These are phyloP conservation scores for Pollenia angustigena DNA, from an alignment of 2,888 invertebrate species.

Conservation along the genomic window DNA sequence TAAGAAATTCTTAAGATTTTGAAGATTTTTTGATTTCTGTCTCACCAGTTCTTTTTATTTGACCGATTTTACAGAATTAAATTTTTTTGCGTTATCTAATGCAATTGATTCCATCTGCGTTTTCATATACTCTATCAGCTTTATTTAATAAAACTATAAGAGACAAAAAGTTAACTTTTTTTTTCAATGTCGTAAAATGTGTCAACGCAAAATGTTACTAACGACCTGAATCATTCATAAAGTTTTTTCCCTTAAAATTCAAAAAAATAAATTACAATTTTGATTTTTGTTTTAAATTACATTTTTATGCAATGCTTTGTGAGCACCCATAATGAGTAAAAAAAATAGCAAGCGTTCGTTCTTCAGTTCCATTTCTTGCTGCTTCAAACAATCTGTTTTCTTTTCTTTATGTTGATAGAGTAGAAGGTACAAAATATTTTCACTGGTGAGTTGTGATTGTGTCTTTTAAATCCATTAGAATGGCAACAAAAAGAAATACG, in stretches of 20 bases:
- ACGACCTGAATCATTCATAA: conserved; percentile 13
- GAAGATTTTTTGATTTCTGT: too few species aligned
- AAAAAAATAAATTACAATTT: neutral
- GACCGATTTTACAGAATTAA: too few species aligned
- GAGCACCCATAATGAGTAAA: conserved; percentile 29
- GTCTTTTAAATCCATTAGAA: conserved; percentile 49
- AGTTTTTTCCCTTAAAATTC: conserved; percentile 15
- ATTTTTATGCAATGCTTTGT: conserved; percentile 3
- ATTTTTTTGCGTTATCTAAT: too few species aligned
- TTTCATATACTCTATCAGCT: too few species aligned
- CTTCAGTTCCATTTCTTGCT: neutral
- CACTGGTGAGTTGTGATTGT: conserved; percentile 31
- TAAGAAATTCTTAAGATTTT: too few species aligned
- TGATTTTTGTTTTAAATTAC: conserved; percentile 29
- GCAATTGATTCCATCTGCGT: too few species aligned
- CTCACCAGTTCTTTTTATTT: too few species aligned
- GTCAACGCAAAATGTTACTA: conserved; percentile 2
- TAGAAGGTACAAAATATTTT: conserved; percentile 18
- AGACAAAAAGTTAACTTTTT: too few species aligned
- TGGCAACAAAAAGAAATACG: conserved; percentile 27
- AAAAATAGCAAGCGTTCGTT: neutral
- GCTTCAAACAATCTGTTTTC: neutral
- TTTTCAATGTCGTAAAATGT: neutral
- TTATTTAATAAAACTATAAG: too few species aligned
- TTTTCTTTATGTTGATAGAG: conserved; percentile 4